Evolutionary conservation across 2,113 vertebrate genomes (phyloP).

Genomic region (Hydrochoerus hydrochaeris): DNA sequence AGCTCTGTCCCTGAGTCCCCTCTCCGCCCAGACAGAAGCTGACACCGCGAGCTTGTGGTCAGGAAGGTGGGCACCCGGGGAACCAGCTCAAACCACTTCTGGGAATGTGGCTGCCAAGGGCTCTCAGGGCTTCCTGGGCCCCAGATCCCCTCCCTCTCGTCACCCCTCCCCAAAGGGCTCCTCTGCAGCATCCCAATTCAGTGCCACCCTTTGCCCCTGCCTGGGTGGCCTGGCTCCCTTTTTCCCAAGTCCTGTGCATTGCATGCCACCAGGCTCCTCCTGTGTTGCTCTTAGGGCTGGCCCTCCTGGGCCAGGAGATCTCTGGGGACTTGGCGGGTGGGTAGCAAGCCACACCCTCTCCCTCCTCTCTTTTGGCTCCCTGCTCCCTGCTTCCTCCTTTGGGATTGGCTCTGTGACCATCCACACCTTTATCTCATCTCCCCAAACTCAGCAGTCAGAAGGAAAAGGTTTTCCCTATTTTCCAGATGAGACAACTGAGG

Average conservation of each 20-base stretch:
- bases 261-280: background rate
- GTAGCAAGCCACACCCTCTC: background rate
- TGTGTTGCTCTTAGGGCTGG: background rate
- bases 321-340: too few species aligned
- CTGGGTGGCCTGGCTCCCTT: background rate
- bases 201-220: background rate
- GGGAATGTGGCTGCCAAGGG: background rate
- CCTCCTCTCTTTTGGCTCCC: background rate
- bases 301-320: too few species aligned
- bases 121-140: background rate
- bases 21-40: background rate
- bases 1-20: background rate
- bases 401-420: background rate
- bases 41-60: background rate
- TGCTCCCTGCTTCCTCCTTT: background rate
- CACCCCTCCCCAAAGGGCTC: background rate
- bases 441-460: background rate
- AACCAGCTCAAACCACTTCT: background rate
- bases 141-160: fast-evolving
- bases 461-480: background rate
- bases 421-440: background rate
- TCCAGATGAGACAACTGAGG: slow-evolving; percentile 1
- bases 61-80: background rate
- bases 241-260: too few species aligned
- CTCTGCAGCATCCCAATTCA: background rate